These are phyloP conservation scores for Hirtodrosophila duncani DNA, from an alignment of 2,888 invertebrate species.

Conservation along the genomic window DNA sequence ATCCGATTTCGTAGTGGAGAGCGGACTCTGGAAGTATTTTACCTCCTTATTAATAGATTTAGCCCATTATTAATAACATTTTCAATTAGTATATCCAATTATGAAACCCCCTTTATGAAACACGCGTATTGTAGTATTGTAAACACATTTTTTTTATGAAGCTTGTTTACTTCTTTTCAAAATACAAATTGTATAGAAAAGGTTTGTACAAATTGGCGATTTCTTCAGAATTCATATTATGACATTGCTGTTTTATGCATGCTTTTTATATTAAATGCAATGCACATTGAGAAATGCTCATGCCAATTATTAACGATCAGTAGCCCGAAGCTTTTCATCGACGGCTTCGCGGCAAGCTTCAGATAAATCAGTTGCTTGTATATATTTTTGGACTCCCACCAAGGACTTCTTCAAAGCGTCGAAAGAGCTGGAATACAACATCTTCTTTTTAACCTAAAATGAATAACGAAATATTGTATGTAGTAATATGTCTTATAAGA, in stretches of 20 bases:
- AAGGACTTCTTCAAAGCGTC: constrained; percentile 98
- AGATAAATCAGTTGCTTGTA: constrained; percentile 96
- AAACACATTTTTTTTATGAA: no score
- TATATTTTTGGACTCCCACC: constrained; percentile 97
- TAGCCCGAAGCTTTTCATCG: constrained; percentile 95
- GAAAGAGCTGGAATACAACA: constrained; percentile 95
- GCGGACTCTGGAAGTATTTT: no score
- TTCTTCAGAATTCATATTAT: constrained; percentile 54
- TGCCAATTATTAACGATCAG: constrained; percentile 89
- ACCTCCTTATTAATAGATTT: no score
- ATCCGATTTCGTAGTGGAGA: no score
- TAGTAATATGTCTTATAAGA: not conserved
- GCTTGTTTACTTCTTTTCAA: constrained; percentile 73
- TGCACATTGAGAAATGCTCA: constrained; percentile 52
- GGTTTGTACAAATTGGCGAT: constrained; percentile 70
- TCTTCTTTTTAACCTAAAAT: constrained; percentile 86
- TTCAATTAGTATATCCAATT: no score
- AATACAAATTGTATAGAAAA: constrained; percentile 74
- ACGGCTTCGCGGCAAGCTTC: constrained; percentile 96
- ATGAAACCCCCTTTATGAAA: no score
- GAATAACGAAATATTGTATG: constrained; percentile 6
- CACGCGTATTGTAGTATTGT: no score
- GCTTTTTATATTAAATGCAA: constrained; percentile 61
- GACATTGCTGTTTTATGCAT: constrained; percentile 59
- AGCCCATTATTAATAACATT: no score